Base-by-base conservation (phyloP, 2,888 invertebrate species). In the Acutogordius australiensis region DNA sequence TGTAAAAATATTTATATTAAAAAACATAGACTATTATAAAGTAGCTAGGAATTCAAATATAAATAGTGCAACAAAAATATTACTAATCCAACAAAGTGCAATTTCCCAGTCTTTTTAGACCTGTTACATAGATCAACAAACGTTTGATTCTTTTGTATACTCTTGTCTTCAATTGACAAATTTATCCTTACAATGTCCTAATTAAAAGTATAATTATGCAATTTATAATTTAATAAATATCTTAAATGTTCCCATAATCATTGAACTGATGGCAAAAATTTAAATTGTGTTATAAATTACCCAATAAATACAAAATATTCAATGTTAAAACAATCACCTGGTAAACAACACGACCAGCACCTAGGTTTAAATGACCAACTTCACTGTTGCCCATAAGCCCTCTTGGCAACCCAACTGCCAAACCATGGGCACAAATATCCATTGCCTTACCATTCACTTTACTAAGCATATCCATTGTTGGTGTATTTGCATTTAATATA, bases 381-480 rank as follows among this genome's bases (percentile, higher is more conserved):
- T 72, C 73, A 21, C 70, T 71, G 61, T 72, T 72, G 28, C 72
- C 72, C 72, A 72, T 72, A n/a, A 73, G 65, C 18, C 72, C 72
- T 60, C 66, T 69, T 1, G 71, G 73, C 45, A 72, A 66, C 23
- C 72, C 72, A 45, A 72, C 72, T 45, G 71, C 68, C 58, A 69
- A 64, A 1, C 73, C 73, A 44, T 70, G 70, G 4, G 72, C 72
- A 62, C 67, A 67, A 57, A 67, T 62, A 61, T 70, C 71, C 29
- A 70, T 65, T 59, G 66, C 64, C 61, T 66, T 63, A 64, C 67
- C 68, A 61, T 69, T 67, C 8, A 66, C 66, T 27, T 66, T 65
- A 37, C 68, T 67, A 28, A 73, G 63, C 29, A 64, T 64, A 62
- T 69, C 69, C 72, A 72, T 73, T 1, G 71, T 69, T 1, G 72